phyloP scores from a whole-genome alignment of 2,888 invertebrate species.

The Mythimna loreyi region DNA sequence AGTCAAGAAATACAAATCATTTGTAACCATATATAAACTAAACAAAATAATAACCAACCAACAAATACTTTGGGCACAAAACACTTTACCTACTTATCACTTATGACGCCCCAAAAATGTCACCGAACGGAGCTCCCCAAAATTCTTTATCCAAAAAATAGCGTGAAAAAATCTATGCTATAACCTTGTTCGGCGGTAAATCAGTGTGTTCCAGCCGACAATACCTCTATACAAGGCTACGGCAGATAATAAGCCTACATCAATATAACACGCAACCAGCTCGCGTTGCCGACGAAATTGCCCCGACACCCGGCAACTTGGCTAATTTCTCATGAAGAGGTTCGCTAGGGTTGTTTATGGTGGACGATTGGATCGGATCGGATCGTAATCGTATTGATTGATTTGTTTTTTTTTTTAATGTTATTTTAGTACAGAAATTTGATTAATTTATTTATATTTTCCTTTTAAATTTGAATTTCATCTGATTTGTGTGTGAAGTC shows the following conservation, averaged over 20 bases:
- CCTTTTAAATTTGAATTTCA: too few relatives aligned
- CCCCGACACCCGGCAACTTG: slow-evolving; percentile 74
- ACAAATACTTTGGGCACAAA: slow-evolving; percentile 9
- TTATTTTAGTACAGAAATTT: too few relatives aligned
- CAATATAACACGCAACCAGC: slow-evolving; percentile 70
- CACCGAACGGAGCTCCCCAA: slow-evolving; percentile 27
- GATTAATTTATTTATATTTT: too few relatives aligned
- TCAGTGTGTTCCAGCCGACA: slow-evolving; percentile 61
- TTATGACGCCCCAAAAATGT: slow-evolving; percentile 40
- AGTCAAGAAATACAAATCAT: too few relatives aligned
- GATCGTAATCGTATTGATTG: slow-evolving; percentile 14
- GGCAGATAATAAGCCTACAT: slow-evolving; percentile 69
- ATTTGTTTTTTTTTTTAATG: too few relatives aligned
- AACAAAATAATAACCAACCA: neutral
- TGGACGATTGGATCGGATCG: slow-evolving; percentile 53
- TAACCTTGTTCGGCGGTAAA: slow-evolving; percentile 62
- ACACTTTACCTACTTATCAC: slow-evolving; percentile 22
- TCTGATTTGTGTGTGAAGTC: too few relatives aligned
- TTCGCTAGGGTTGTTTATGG: slow-evolving; percentile 56
- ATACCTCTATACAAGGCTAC: slow-evolving; percentile 65
- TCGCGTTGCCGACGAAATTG: slow-evolving; percentile 70
- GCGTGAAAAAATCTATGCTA: slow-evolving; percentile 43
- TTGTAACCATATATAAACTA: neutral
- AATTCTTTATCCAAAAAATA: slow-evolving; percentile 53
- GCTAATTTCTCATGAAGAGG: slow-evolving; percentile 78